Conservation (phyloP, 2,888 invertebrate genomes). For the Drosophila paracracens region DNA sequence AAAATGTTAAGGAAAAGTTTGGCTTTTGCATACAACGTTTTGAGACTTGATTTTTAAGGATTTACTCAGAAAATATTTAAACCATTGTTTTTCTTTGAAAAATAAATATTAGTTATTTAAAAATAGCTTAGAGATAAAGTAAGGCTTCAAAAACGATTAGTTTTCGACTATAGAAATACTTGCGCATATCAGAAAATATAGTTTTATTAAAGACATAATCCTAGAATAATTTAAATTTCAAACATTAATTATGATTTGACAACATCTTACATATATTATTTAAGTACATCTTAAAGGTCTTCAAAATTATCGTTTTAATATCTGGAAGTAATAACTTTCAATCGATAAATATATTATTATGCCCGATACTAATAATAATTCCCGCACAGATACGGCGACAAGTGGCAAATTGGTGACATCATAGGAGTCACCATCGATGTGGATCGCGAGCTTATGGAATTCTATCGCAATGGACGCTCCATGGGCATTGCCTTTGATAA, state of each 20-base stretch:
- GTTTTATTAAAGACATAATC: background rate
- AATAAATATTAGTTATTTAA: too few relatives aligned
- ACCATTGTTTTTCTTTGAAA: too few relatives aligned
- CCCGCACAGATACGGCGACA: constrained; percentile 88
- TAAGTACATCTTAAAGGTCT: background rate
- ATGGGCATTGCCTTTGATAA: constrained; percentile 91
- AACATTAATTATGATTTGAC: background rate
- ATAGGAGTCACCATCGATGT: constrained; percentile 91
- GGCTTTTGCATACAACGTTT: too few relatives aligned
- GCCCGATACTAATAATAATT: background rate
- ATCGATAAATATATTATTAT: background rate
- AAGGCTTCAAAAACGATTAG: background rate
- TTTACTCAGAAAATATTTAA: too few relatives aligned
- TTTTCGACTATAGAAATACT: background rate
- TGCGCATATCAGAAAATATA: background rate
- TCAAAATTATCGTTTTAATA: background rate
- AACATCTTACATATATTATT: background rate
- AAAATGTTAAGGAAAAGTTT: too few relatives aligned
- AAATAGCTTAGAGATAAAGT: background rate
- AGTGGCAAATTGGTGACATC: constrained; percentile 93
- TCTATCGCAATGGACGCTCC: constrained; percentile 90
- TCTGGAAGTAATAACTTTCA: background rate
- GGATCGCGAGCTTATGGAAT: constrained; percentile 89
- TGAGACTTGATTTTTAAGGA: too few relatives aligned
- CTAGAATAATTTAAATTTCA: background rate